Conservation (phyloP, 2,888 invertebrate species). For the Iphiclides podalirius region DNA sequence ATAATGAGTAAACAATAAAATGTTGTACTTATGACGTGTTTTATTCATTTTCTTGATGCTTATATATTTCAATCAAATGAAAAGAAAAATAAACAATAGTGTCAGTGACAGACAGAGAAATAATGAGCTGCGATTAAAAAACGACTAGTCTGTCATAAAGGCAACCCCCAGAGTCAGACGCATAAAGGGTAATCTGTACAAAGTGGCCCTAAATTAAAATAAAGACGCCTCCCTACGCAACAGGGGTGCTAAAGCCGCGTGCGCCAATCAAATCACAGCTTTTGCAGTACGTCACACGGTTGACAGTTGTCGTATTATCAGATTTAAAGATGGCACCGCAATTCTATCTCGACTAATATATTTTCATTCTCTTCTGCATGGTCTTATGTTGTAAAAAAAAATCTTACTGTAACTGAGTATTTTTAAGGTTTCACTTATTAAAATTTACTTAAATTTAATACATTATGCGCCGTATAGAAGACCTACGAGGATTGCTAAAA, state of each 20-base stretch:
- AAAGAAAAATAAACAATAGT: slow-evolving; percentile 5
- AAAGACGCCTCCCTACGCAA: slow-evolving; percentile 49
- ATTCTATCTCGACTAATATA: slow-evolving; percentile 13
- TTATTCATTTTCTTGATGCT: background rate
- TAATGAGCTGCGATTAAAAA: slow-evolving; percentile 61
- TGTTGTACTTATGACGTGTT: background rate
- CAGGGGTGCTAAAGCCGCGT: slow-evolving; percentile 30
- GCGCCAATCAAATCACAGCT: slow-evolving; percentile 49
- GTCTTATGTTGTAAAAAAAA: no score
- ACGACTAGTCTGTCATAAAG: slow-evolving; percentile 68
- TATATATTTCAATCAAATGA: background rate
- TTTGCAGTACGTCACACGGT: slow-evolving; percentile 41
- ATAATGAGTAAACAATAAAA: background rate
- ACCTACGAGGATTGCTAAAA: no score
- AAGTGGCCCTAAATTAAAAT: slow-evolving; percentile 65
- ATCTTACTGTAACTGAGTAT: no score
- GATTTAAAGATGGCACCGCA: slow-evolving; percentile 68
- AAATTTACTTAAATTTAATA: no score
- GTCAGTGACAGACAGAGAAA: slow-evolving; percentile 32
- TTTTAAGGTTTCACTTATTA: no score
- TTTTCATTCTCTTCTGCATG: no score
- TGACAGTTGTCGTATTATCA: slow-evolving; percentile 46
- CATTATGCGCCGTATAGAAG: no score
- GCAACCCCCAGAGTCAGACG: slow-evolving; percentile 69
- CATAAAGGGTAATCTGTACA: slow-evolving; percentile 77